phyloP scores from a whole-genome alignment of 1,140 invertebrate species.

The Thereuonema tuberculata region DNA sequence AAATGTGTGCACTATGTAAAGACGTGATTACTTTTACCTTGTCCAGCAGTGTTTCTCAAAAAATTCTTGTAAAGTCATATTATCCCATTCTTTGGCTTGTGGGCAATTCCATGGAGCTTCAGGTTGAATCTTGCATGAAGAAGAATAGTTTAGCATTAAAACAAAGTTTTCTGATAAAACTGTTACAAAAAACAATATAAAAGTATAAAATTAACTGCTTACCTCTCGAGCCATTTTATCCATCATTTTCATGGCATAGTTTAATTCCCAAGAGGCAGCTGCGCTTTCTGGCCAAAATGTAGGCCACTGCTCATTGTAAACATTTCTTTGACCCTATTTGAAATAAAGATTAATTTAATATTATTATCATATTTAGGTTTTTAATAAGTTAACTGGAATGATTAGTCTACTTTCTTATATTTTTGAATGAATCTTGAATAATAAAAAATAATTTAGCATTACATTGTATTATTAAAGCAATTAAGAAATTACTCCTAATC shows the following conservation, averaged over 20 bases:
- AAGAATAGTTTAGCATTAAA: background rate
- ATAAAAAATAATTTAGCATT: too few species aligned
- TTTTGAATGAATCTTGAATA: too few species aligned
- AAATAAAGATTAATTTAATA: too few species aligned
- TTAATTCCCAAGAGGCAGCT: slow-evolving; percentile 15
- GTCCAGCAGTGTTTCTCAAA: slow-evolving; percentile 29
- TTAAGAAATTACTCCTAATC: too few species aligned
- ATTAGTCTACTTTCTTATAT: too few species aligned
- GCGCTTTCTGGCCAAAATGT: slow-evolving; percentile 10
- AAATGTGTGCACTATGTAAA: too few species aligned
- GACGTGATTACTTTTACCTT: too few species aligned
- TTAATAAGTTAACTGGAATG: too few species aligned
- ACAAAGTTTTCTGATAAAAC: background rate
- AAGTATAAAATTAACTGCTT: background rate
- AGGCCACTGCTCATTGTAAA: slow-evolving; percentile 13
- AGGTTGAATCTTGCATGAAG: slow-evolving; percentile 24
- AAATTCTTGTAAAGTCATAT: slow-evolving; percentile 30
- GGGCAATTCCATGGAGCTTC: slow-evolving; percentile 31
- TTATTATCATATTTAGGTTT: too few species aligned
- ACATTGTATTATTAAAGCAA: too few species aligned
- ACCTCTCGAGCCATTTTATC: slow-evolving; percentile 24
- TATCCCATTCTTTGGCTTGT: slow-evolving; percentile 31
- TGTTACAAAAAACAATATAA: background rate
- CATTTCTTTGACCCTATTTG: slow-evolving; percentile 12
- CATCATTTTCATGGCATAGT: slow-evolving; percentile 19